Conservation (phyloP, 2,888 invertebrate species). For the Tenthredo scrophulariae region DNA sequence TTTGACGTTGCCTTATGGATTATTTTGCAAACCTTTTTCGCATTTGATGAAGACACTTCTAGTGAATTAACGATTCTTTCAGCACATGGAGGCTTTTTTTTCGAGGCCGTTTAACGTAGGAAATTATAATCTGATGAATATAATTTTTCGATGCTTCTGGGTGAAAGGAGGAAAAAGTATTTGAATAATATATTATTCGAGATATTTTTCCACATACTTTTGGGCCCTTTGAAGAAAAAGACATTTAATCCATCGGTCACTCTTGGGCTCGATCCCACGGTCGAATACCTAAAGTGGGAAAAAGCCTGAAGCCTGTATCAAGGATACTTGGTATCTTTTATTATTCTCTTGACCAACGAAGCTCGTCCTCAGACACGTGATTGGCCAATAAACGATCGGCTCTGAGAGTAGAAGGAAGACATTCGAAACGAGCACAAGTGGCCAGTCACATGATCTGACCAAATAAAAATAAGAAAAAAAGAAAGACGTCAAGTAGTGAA, state of each 20-base stretch:
- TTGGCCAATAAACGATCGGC: constrained; percentile 28
- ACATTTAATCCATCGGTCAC: not conserved
- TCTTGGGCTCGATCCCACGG: constrained; percentile 13
- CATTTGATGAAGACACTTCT: not conserved
- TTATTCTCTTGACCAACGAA: constrained; percentile 16
- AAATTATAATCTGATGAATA: not conserved
- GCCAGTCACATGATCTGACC: constrained; percentile 32
- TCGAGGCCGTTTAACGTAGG: not conserved
- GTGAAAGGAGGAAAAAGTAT: not conserved
- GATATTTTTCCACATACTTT: not conserved
- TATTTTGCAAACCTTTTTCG: not conserved
- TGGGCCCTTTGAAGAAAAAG: not conserved
- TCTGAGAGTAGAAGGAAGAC: constrained; percentile 21
- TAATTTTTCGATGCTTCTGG: not conserved
- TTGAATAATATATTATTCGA: not conserved
- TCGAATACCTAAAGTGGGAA: constrained; percentile 23
- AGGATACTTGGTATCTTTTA: not conserved
- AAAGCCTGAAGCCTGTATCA: not conserved
- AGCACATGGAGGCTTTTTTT: not conserved
- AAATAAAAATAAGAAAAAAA: constrained; percentile 18
- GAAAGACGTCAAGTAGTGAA: constrained; percentile 14
- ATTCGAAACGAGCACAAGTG: constrained; percentile 36
- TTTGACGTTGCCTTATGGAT: not conserved
- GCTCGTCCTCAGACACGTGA: not conserved
- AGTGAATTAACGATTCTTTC: not conserved